Evolutionary conservation across 2,113 vertebrate genomes (phyloP).

Genomic region (Pogona vitticeps): DNA sequence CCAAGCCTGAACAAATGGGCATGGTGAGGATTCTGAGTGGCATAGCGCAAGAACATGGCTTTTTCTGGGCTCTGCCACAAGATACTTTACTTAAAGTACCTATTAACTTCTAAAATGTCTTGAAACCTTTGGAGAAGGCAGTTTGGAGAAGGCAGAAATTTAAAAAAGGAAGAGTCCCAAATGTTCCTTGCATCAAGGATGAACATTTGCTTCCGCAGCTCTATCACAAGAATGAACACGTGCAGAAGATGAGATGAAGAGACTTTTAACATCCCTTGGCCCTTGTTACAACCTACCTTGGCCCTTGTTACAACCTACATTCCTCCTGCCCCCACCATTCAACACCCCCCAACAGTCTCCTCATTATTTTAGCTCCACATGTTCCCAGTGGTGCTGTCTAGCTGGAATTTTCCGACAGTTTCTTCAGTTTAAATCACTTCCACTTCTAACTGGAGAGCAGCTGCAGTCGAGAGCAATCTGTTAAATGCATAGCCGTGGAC

Average conservation of each 20-base stretch:
- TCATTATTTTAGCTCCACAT: slow-evolving; percentile 46
- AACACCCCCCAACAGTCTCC: background rate
- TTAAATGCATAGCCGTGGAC: slow-evolving; percentile 53
- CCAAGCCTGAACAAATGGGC: no score
- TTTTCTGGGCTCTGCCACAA: background rate
- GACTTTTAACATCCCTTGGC: background rate
- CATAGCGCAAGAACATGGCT: no score
- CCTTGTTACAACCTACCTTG: background rate
- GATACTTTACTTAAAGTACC: no score
- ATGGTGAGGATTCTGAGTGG: no score
- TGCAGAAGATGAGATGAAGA: background rate
- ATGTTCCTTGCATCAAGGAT: background rate
- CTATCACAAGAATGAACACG: background rate
- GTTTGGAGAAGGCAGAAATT: background rate
- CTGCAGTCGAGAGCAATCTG: slow-evolving; percentile 35
- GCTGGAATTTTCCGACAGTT: slow-evolving; percentile 64
- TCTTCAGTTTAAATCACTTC: slow-evolving; percentile 56
- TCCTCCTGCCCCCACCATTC: background rate
- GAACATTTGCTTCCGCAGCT: background rate
- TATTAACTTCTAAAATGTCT: background rate
- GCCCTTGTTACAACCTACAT: background rate
- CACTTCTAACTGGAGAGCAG: slow-evolving; percentile 56
- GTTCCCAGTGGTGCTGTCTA: slow-evolving; percentile 55
- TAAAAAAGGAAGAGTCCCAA: background rate
- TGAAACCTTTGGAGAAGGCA: background rate